These are phyloP conservation scores for Dicrostonyx torquatus DNA, from an alignment of 2,797 vertebrate genomes.

Conservation along the genomic window DNA sequence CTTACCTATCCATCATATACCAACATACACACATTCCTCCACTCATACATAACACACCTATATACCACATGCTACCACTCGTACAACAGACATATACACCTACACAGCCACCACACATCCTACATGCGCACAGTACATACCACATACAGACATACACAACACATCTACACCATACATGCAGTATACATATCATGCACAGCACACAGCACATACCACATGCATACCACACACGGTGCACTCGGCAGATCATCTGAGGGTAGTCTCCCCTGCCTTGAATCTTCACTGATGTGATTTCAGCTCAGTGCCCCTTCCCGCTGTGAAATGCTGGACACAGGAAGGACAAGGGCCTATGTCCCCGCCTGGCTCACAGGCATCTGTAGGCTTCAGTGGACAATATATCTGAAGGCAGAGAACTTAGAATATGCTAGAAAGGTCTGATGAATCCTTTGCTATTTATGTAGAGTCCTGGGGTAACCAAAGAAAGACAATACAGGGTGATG, in stretches of 20 bases:
- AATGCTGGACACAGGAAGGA: background rate
- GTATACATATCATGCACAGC: too few relatives aligned
- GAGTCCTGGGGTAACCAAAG: background rate
- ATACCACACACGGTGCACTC: background rate
- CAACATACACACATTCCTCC: background rate
- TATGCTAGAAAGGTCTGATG: background rate
- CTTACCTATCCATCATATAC: background rate
- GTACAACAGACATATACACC: background rate
- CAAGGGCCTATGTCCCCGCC: too few relatives aligned
- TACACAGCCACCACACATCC: background rate
- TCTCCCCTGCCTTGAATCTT: background rate
- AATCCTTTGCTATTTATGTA: background rate
- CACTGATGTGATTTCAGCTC: accelerated
- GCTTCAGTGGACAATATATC: background rate
- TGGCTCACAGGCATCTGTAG: too few relatives aligned
- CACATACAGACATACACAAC: background rate
- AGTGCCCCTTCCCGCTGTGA: background rate
- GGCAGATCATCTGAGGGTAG: background rate
- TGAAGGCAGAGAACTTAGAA: background rate
- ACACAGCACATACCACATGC: background rate
- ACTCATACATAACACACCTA: background rate
- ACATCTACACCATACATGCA: background rate
- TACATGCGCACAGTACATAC: background rate
- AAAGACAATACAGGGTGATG: accelerated
- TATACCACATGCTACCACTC: background rate